Evolutionary conservation across 1,140 invertebrate genomes (phyloP), one percentile per base, ranked within the genome.

Genomic region (Chelonus insularis): DNA sequence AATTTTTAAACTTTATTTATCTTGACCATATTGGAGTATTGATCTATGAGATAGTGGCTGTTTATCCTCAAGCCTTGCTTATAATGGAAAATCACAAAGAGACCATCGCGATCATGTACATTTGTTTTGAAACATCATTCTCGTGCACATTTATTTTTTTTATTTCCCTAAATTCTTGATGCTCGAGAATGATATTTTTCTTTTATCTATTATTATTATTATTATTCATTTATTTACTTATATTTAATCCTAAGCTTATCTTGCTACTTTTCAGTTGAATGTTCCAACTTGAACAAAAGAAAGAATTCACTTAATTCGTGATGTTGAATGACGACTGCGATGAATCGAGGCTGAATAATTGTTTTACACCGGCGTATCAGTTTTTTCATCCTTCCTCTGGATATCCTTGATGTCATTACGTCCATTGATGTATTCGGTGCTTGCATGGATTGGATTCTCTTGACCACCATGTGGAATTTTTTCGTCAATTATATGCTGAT

Each of bases 381-480:
- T 80, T 60, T 81, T 81, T 52, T 78, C 76, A 65, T 80, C 77
- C 67, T 77, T 78, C 54, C 79, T 78, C 39, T 66, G 57, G 6
- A 68, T 52, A 57, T 79, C 76, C 69, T 79, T 81, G 64, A 78
- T 59, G 64, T 79, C 77, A 56, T 71, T 75, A 60, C 74, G 71
- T 36, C 79, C 79, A 59, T 81, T 81, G 52, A 81, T 69, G 72
- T 81, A 81, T 60, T 81, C 78, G 55, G 68, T 80, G 70, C 79
- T 81, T 55, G 79, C 73, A 62, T 80, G 78, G 63, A 80, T 80
- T 12, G 79, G 79, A 65, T 81, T 81, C 57, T 81, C 79, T 58
- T 81, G 79, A 54, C 79, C 77, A 23, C 78, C 78, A 45, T 78
- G 77, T 12, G 77, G 74, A 9, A 80, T 68, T 56, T 81, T 81